A percentile compares a stretch with the other conserved stretches of the same genome.
phyloP scores from a whole-genome alignment of 2,797 vertebrate species.

The Gymnothorax javanicus region DNA sequence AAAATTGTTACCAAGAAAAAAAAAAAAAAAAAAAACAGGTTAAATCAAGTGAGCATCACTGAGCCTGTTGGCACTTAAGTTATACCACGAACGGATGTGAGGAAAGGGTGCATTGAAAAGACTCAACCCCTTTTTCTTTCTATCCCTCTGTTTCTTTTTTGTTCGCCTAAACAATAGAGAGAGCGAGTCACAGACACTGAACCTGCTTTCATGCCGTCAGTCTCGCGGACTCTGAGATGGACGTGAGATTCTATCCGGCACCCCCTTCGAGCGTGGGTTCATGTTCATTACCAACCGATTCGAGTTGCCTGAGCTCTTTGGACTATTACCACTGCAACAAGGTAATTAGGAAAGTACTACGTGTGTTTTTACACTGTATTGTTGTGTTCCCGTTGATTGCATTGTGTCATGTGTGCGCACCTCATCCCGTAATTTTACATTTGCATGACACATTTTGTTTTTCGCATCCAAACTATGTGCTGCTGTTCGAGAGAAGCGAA shows the following conservation, averaged over 20 bases:
- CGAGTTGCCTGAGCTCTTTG: constrained; percentile 87
- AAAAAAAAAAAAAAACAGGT: constrained; percentile 21
- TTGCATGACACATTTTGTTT: constrained; percentile 1
- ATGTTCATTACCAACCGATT: constrained; percentile 89
- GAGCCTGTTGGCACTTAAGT: constrained; percentile 52
- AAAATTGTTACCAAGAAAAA: not conserved
- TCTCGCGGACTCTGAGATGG: constrained; percentile 87
- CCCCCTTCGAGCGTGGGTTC: constrained; percentile 92
- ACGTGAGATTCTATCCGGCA: constrained; percentile 98
- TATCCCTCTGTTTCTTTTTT: constrained; percentile 64
- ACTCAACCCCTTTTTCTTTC: constrained; percentile 66
- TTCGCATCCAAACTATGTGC: not conserved
- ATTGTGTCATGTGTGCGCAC: not conserved
- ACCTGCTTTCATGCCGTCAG: constrained; percentile 82
- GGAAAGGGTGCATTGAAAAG: constrained; percentile 61
- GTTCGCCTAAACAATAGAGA: constrained; percentile 69
- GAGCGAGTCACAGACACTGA: constrained; percentile 63
- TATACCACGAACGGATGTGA: constrained; percentile 69
- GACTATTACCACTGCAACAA: constrained; percentile 98
- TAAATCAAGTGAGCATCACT: constrained; percentile 59
- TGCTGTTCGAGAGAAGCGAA: not conserved
- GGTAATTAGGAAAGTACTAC: constrained; percentile 73
- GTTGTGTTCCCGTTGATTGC: constrained; percentile 25
- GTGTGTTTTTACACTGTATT: constrained; percentile 8
- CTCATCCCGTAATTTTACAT: constrained; percentile 5